phyloP scores from a whole-genome alignment of 2,113 vertebrate species.

The Galbula dea region DNA sequence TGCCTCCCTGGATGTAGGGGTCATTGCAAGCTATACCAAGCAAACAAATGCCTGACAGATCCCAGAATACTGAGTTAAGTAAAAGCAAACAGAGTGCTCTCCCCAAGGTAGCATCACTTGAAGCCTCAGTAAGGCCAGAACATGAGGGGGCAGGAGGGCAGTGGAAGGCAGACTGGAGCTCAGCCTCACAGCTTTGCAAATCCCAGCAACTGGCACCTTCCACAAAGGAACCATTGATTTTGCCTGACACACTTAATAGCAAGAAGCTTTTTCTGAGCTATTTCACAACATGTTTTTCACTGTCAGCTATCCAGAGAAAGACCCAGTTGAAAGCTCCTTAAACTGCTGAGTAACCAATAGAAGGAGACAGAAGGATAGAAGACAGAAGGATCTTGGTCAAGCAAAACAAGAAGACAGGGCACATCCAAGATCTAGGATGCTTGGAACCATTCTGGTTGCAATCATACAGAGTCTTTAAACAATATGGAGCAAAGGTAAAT shows the following conservation, averaged over 20 bases:
- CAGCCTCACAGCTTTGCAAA: slow-evolving; percentile 18
- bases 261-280: slow-evolving; percentile 13
- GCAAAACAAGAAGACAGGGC: not conserved
- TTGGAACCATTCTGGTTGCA: not conserved
- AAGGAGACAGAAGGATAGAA: not conserved
- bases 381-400: not conserved
- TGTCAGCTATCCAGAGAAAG: slow-evolving; percentile 23
- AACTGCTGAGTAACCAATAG: not conserved
- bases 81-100: slow-evolving; percentile 25
- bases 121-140: slow-evolving; percentile 29
- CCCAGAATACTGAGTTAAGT: not conserved
- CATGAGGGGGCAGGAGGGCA: slow-evolving; percentile 23
- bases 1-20: not conserved
- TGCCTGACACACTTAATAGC: slow-evolving; percentile 10
- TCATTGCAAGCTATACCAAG: slow-evolving; percentile 9
- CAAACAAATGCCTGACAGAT: slow-evolving; percentile 32
- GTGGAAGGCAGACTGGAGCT: not conserved
- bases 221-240: slow-evolving; percentile 57
- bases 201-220: slow-evolving; percentile 43
- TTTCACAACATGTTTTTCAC: slow-evolving; percentile 59
- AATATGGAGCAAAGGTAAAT: not conserved
- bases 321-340: not conserved
- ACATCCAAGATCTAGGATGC: not conserved
- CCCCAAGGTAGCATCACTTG: slow-evolving; percentile 45
- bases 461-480: not conserved